phyloP scores from a whole-genome alignment of 2,797 vertebrate species.

The Gymnothorax javanicus region DNA sequence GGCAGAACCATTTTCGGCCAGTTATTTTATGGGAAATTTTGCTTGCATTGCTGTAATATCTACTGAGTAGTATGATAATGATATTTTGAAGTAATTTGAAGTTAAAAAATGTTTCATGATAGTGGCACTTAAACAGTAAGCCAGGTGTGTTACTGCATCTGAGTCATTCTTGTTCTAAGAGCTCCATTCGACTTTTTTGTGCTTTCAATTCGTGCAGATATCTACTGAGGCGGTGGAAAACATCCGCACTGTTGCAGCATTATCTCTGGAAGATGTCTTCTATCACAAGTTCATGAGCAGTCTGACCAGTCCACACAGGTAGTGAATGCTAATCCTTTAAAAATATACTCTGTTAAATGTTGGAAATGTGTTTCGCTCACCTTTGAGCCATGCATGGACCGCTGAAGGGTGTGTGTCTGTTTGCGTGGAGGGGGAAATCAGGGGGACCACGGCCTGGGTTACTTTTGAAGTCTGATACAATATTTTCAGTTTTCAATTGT shows the following conservation, averaged over 20 bases:
- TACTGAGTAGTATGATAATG: too few species aligned
- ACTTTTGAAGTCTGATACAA: too few species aligned
- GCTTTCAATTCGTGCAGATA: conserved; percentile 55
- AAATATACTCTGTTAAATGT: not conserved
- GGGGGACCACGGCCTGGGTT: too few species aligned
- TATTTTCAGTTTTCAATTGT: too few species aligned
- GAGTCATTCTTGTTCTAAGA: conserved; percentile 1
- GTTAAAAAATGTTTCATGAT: too few species aligned
- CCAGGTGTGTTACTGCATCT: not conserved
- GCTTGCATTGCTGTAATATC: too few species aligned
- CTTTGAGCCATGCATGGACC: not conserved
- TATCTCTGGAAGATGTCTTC: conserved; percentile 67
- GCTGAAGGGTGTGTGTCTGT: too few species aligned
- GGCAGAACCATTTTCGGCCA: too few species aligned
- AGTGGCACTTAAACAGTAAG: not conserved
- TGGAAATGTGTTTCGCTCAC: not conserved
- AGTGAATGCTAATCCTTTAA: conserved; percentile 23
- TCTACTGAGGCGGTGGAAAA: conserved; percentile 70
- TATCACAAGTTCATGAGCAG: conserved; percentile 55
- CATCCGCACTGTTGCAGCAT: conserved; percentile 63
- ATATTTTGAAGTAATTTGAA: too few species aligned
- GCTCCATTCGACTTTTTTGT: not conserved
- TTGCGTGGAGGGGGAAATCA: too few species aligned
- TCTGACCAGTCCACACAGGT: conserved; percentile 63
- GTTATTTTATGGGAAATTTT: too few species aligned